Conservation (phyloP, 2,888 invertebrate species). For the Dromius quadrimaculatus region DNA sequence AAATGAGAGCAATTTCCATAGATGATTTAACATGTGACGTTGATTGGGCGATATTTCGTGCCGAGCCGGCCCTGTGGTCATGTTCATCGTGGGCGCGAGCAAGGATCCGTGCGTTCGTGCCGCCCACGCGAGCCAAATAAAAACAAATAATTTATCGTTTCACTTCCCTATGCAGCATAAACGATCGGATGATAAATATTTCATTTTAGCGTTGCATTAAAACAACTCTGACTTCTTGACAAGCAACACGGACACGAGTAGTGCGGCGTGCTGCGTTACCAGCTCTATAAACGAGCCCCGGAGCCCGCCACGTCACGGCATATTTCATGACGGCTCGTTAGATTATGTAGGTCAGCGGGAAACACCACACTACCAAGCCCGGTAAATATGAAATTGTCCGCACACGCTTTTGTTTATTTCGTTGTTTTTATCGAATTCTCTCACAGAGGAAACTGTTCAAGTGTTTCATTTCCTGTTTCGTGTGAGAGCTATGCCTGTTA, state of each 20-base stretch:
- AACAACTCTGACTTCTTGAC: conserved; percentile 32
- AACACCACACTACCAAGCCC: not conserved
- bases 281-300: not conserved
- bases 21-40: no score
- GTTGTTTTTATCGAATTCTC: conserved; percentile 10
- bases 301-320: conserved; percentile 4
- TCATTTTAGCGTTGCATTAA: conserved; percentile 37
- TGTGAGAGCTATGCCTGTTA: conserved; percentile 13
- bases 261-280: not conserved
- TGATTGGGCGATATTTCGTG: conserved; percentile 5
- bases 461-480: conserved; percentile 33
- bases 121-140: conserved; percentile 28
- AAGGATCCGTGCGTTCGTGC: conserved; percentile 1
- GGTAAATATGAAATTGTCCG: conserved; percentile 25
- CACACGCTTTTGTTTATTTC: conserved; percentile 22
- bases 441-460: conserved; percentile 22
- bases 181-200: conserved; percentile 46
- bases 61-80: not conserved
- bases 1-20: no score
- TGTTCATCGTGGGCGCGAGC: conserved; percentile 8
- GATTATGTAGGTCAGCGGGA: conserved; percentile 12
- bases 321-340: conserved; percentile 22
- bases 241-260: conserved; percentile 11
- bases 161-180: conserved; percentile 37
- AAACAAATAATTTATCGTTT: conserved; percentile 45